Percentiles rank a stretch among this genome's conserved stretches.
phyloP scores from a whole-genome alignment of 2,797 vertebrate genomes.

The Alauda arvensis region DNA sequence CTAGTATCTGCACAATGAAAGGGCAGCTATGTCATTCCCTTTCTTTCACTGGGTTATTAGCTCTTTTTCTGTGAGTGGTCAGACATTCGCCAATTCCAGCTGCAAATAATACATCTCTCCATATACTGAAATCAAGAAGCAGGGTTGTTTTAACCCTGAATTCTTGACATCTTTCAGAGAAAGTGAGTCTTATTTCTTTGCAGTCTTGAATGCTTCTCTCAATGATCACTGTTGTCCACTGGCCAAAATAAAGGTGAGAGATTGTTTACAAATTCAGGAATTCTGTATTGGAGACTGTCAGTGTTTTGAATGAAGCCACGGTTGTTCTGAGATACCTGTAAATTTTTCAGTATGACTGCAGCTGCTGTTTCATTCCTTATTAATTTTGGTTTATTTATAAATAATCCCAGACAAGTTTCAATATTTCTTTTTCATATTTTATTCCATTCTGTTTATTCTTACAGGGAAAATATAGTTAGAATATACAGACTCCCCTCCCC shows the following conservation, averaged over 20 bases:
- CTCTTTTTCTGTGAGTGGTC: background rate
- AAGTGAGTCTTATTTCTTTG: background rate
- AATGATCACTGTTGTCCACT: background rate
- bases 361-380: background rate
- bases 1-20: background rate
- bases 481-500: background rate
- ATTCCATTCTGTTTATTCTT: background rate
- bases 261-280: background rate
- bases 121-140: background rate
- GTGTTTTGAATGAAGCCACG: background rate
- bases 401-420: background rate
- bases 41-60: background rate
- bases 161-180: background rate
- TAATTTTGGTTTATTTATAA: background rate
- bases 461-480: background rate
- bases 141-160: background rate
- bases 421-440: background rate
- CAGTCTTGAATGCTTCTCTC: background rate
- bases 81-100: background rate
- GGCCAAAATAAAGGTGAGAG: background rate
- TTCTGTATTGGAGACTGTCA: background rate
- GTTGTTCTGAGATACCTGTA: background rate
- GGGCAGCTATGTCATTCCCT: background rate
- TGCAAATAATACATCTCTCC: background rate
- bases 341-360: background rate